Conservation (phyloP, 2,797 vertebrate species). For the Sparus aurata region DNA sequence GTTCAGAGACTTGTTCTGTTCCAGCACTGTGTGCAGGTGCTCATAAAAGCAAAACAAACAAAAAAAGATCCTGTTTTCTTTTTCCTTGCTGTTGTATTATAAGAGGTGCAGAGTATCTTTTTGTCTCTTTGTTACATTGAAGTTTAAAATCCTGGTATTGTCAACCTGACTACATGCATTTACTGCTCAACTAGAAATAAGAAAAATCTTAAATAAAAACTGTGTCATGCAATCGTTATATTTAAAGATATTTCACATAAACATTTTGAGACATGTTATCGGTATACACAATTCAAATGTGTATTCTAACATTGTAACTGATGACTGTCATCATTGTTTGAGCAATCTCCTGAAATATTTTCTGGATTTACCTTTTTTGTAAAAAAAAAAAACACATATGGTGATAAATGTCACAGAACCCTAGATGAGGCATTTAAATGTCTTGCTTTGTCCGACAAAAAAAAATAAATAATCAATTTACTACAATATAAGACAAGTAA, state of each 20-base stretch:
- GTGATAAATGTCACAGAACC: not conserved
- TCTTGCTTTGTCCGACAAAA: not conserved
- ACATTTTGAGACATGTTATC: not conserved
- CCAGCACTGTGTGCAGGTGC: too few species aligned
- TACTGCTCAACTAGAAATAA: not conserved
- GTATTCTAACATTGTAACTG: not conserved
- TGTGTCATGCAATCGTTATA: not conserved
- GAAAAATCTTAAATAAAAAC: not conserved
- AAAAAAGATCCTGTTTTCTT: too few species aligned
- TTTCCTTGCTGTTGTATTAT: too few species aligned
- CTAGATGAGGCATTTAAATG: not conserved
- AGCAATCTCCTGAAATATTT: not conserved
- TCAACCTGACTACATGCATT: not conserved
- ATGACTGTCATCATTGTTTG: not conserved
- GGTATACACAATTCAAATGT: not conserved
- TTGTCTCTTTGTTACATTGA: too few species aligned
- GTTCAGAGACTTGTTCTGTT: too few species aligned
- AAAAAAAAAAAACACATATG: not conserved
- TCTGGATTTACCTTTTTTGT: not conserved
- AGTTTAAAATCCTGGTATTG: too few species aligned
- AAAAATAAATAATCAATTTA: not conserved
- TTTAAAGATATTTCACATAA: not conserved
- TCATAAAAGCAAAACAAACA: too few species aligned
- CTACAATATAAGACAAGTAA: not conserved
- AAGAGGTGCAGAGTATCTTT: too few species aligned